Percentiles rank a stretch among this genome's conserved stretches.
phyloP scores from a whole-genome alignment of 1,140 invertebrate species.

The Drosophila subobscura region DNA sequence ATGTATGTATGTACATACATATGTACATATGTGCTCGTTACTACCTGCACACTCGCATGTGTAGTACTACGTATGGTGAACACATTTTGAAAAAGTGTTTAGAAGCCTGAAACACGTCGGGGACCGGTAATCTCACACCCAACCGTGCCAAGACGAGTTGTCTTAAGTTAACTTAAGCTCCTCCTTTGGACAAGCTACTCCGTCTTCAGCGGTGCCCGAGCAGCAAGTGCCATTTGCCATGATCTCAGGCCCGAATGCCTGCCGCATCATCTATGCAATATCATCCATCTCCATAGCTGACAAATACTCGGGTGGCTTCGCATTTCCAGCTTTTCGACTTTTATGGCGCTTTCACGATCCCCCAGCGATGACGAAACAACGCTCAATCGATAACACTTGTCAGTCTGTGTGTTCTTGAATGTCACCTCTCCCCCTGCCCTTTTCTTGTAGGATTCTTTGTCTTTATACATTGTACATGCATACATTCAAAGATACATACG shows the following conservation, averaged over 20 bases:
- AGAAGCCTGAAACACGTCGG: constrained; percentile 28
- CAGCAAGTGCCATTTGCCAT: constrained; percentile 61
- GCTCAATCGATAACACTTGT: not conserved
- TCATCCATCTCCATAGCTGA: constrained; percentile 48
- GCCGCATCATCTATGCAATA: not conserved
- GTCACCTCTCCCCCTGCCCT: too few species aligned
- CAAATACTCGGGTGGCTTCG: not conserved
- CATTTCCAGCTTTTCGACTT: constrained; percentile 46
- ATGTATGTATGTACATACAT: too few species aligned
- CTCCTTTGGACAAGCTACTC: constrained; percentile 40
- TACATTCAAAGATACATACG: too few species aligned
- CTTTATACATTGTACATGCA: too few species aligned
- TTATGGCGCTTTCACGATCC: constrained; percentile 57
- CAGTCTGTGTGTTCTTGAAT: not conserved
- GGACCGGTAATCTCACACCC: too few species aligned
- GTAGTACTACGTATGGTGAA: constrained; percentile 1
- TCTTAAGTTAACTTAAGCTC: constrained; percentile 40
- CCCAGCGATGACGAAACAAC: constrained; percentile 35
- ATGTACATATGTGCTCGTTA: too few species aligned
- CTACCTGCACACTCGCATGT: too few species aligned
- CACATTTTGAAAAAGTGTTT: constrained; percentile 46
- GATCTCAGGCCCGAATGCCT: not conserved
- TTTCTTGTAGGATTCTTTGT: too few species aligned
- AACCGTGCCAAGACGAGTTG: constrained; percentile 36
- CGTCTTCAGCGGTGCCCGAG: constrained; percentile 1